phyloP scores from a whole-genome alignment of 2,797 vertebrate genomes.

The Saxicola maurus region DNA sequence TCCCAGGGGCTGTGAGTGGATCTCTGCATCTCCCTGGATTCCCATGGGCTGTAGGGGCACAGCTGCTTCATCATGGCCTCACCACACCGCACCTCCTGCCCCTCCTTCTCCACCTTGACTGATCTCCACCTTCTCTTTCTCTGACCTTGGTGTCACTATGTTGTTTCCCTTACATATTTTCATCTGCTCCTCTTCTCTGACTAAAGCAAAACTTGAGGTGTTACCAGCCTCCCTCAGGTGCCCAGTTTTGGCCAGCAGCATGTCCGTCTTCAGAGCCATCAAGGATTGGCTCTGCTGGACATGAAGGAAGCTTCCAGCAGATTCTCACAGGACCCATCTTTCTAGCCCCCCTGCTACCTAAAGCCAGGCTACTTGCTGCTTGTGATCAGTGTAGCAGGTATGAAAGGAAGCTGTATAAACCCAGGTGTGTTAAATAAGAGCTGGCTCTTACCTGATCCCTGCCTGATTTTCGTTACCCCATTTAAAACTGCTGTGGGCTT shows the following conservation, averaged over 20 bases:
- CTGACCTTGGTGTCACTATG: rapidly evolving
- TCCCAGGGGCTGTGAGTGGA: not conserved
- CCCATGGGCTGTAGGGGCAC: too few species aligned
- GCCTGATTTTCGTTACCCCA: not conserved
- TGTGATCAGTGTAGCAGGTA: not conserved
- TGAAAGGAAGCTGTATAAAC: not conserved
- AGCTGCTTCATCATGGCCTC: not conserved
- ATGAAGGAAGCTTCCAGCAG: not conserved
- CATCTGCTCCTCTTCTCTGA: not conserved
- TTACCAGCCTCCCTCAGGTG: not conserved
- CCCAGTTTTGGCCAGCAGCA: not conserved
- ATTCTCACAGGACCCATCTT: not conserved
- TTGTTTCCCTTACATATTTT: not conserved
- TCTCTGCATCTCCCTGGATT: not conserved
- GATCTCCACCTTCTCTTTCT: not conserved
- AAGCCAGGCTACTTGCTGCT: not conserved
- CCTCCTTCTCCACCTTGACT: not conserved
- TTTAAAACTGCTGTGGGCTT: not conserved
- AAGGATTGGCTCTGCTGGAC: not conserved
- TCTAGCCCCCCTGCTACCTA: not conserved
- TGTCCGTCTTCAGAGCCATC: not conserved
- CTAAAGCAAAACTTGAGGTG: not conserved
- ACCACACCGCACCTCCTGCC: not conserved
- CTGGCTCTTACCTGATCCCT: not conserved
- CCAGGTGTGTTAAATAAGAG: not conserved